Conservation (phyloP, 2,797 vertebrate species). For the Scleropages formosus region DNA sequence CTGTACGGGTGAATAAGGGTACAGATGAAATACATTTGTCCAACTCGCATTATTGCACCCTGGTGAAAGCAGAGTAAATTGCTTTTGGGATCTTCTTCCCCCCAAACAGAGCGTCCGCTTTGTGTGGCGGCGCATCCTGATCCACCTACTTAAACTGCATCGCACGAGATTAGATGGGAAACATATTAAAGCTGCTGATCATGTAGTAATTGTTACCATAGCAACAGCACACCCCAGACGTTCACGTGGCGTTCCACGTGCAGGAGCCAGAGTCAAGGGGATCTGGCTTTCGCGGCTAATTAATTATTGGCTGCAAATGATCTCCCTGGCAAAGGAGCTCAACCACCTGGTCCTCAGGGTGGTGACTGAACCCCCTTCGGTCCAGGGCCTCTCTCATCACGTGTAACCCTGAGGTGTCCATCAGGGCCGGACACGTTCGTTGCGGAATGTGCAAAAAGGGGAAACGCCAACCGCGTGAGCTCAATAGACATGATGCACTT, state of each 20-base stretch:
- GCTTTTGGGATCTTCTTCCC: neutral
- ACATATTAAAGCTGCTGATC: neutral
- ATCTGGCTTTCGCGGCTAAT: constrained; percentile 18
- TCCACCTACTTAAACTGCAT: neutral
- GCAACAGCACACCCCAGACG: constrained; percentile 4
- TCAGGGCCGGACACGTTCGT: too few species aligned
- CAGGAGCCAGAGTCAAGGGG: neutral
- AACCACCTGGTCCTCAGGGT: neutral
- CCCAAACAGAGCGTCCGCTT: too few species aligned
- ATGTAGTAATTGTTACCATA: constrained; percentile 6
- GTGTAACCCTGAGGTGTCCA: constrained; percentile 23
- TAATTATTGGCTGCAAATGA: constrained; percentile 13
- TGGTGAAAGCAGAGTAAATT: neutral
- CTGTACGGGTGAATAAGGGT: too few species aligned
- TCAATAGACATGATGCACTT: too few species aligned
- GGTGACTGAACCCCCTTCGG: neutral
- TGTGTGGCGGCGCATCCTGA: neutral
- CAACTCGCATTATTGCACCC: neutral
- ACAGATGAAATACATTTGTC: too few species aligned
- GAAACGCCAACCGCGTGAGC: too few species aligned
- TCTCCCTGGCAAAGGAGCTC: neutral
- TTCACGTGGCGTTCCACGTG: constrained; percentile 5
- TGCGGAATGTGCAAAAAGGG: too few species aligned
- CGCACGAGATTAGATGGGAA: constrained; percentile 7
- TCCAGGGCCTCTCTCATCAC: constrained; percentile 18